Evolutionary conservation across 1,140 invertebrate genomes (phyloP).

Genomic region (Leptinotarsa texana): DNA sequence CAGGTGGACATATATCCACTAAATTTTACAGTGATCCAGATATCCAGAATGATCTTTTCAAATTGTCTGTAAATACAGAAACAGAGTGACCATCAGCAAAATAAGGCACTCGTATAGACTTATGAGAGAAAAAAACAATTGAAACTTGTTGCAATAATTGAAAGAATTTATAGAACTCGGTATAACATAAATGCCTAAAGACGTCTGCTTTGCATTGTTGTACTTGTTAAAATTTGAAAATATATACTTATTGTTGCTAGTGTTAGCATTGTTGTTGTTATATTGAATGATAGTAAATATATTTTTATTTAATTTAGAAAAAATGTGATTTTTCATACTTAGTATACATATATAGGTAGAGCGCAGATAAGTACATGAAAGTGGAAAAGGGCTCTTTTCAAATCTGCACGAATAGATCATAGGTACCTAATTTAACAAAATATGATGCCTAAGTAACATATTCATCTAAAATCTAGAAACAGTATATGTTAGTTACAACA

Average conservation of each 20-base stretch:
- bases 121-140: not conserved
- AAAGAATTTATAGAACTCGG: conserved; percentile 6
- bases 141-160: conserved; percentile 1
- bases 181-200: conserved; percentile 6
- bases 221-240: conserved; percentile 47
- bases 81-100: too few species aligned
- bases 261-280: conserved; percentile 50
- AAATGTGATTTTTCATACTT: conserved; percentile 39
- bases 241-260: conserved; percentile 52
- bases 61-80: too few species aligned
- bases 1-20: too few species aligned
- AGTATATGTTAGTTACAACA: too few species aligned
- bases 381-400: conserved; percentile 24
- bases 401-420: conserved; percentile 37
- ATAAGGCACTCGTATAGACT: too few species aligned
- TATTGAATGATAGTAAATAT: conserved; percentile 47
- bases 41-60: too few species aligned
- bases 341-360: conserved; percentile 36
- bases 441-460: too few species aligned
- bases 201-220: conserved; percentile 50
- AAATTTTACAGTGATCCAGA: too few species aligned
- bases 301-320: conserved; percentile 44
- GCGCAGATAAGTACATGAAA: conserved; percentile 31
- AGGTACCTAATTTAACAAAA: conserved; percentile 19
- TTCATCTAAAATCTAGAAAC: too few species aligned